phyloP scores from a whole-genome alignment of 2,888 invertebrate species.

The Idaea aversata region DNA sequence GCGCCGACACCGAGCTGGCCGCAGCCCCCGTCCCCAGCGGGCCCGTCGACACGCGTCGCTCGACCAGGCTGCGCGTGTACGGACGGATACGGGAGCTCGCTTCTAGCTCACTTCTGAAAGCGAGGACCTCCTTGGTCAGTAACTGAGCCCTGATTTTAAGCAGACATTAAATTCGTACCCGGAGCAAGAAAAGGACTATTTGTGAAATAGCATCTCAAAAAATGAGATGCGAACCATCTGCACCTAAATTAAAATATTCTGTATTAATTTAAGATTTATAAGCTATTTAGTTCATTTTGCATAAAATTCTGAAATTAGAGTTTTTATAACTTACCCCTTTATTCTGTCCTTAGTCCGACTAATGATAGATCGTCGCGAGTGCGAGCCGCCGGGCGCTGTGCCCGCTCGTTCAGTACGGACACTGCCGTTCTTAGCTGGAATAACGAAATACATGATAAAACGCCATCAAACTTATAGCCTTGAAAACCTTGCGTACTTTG shows the following conservation, averaged over 20 bases:
- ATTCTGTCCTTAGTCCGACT: constrained; percentile 38
- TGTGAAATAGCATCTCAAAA: no score
- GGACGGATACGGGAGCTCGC: constrained; percentile 51
- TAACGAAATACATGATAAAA: constrained; percentile 7
- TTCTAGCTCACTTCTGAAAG: constrained; percentile 28
- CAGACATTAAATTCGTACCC: no score
- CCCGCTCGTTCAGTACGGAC: constrained; percentile 38
- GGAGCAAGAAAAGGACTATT: no score
- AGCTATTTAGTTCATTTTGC: neutral
- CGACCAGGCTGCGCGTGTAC: constrained; percentile 61
- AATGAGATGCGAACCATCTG: no score
- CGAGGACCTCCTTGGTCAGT: no score
- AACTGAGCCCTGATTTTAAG: no score
- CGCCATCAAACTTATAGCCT: neutral
- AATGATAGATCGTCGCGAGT: constrained; percentile 45
- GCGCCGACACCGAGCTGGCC: constrained; percentile 56
- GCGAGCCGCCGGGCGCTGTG: constrained; percentile 45
- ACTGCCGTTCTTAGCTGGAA: constrained; percentile 37
- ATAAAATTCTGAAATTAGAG: neutral
- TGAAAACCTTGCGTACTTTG: no score
- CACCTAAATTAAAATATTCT: no score
- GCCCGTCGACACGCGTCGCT: constrained; percentile 47
- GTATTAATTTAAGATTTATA: no score
- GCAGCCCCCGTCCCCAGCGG: constrained; percentile 38
- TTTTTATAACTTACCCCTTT: neutral